phyloP scores from a whole-genome alignment of 2,797 vertebrate genomes.

The Cyprinella venusta region DNA sequence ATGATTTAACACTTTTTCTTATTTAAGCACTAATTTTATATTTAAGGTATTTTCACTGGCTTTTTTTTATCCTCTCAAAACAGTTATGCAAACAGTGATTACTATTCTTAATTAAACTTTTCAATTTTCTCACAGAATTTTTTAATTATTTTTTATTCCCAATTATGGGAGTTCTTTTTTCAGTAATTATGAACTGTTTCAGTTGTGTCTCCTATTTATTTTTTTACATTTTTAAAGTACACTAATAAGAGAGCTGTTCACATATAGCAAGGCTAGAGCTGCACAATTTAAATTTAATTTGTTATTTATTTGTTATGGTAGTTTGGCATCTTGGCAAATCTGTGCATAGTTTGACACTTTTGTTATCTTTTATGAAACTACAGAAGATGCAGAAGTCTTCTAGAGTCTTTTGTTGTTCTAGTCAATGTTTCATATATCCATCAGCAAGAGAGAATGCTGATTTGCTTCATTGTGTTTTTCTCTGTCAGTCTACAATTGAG shows the following conservation, averaged over 20 bases:
- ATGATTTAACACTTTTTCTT: neutral
- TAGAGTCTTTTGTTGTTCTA: neutral
- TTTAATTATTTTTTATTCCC: neutral
- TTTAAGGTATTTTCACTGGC: neutral
- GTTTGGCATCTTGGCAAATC: neutral
- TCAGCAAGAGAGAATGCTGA: neutral
- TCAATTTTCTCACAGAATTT: neutral
- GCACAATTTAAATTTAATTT: neutral
- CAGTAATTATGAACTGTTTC: neutral
- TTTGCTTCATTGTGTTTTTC: conserved; percentile 6
- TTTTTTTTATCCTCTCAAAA: neutral
- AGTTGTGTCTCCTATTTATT: neutral
- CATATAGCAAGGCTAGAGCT: neutral
- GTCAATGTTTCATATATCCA: neutral
- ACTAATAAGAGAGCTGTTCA: neutral
- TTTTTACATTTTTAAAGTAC: neutral
- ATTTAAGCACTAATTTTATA: neutral
- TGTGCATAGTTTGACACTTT: neutral
- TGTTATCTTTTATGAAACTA: neutral
- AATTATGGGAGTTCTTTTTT: neutral
- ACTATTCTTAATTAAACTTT: neutral
- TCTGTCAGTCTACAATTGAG: conserved; percentile 69
- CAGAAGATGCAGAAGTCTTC: neutral
- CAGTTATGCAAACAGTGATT: neutral
- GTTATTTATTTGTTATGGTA: neutral